Base-by-base conservation (phyloP, 1,140 invertebrate genomes). In the Marisa cornuarietis region DNA sequence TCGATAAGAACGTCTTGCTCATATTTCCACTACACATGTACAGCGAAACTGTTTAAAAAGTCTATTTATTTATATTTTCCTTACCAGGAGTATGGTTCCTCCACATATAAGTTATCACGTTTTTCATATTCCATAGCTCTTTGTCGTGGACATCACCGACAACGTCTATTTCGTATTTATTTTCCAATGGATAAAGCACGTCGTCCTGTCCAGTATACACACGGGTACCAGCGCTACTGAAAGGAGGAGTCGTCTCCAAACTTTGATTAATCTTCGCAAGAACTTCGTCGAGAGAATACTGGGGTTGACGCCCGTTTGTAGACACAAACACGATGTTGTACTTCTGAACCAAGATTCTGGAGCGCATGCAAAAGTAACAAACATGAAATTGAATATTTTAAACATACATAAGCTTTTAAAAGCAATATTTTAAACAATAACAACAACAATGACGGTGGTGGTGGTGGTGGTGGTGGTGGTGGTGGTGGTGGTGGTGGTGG, bases 181-280 rank as follows among this genome's bases (percentile, higher is more conserved):
- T n/a, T n/a, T 76, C 66, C 18, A 80, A 13, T n/a, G 24, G 62
- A n/a, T 68, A 31, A 3, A 80, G 79, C n/a, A 7, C n/a, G 31
- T 75, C 49, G n/a, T n/a, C 18, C 8, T 63, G 72, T 26, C 79
- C 79, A 9, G 49, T 13, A 42, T 80, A 80, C 4, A 80, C 79
- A 14, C 61, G 71, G 63, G 52, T 74, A 10, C 73, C 72, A 18
- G 18, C 24, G 5, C 61, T 49, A 13, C 24, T 42, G 52, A 80
- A 80, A 7, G 79, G 79, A 13, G 58, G n/a, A 13, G 79, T 74
- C 13, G 22, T 24, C 62, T 68, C 58, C 20, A 80, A 51, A 24
- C 26, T n/a, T 2, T 42, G 26, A 42, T 80, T 65, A 0, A 76
- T 63, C n/a, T 26, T 31, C 20, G 61, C n/a, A 13, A 18, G 42